These are phyloP conservation scores for Rhagium mordax DNA, from an alignment of 2,888 invertebrate species.

Conservation along the genomic window DNA sequence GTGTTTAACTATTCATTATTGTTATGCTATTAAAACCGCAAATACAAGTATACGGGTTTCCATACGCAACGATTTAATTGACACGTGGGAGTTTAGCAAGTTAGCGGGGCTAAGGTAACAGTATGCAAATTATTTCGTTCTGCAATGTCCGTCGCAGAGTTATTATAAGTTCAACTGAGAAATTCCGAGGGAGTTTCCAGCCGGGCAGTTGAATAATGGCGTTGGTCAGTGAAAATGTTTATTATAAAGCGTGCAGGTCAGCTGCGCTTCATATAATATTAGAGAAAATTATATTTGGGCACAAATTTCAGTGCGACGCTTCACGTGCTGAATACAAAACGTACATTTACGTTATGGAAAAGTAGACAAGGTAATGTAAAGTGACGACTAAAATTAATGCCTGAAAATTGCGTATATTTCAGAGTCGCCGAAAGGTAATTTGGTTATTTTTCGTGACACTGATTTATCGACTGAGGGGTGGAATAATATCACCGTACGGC, in stretches of 20 bases:
- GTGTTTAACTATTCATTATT: no score
- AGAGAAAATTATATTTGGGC: conserved; percentile 46
- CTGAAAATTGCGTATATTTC: conserved; percentile 35
- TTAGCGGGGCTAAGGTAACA: conserved; percentile 45
- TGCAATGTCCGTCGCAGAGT: conserved; percentile 43
- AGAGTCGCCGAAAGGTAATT: conserved; percentile 33
- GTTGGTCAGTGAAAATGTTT: conserved; percentile 31
- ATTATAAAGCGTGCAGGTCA: conserved; percentile 33
- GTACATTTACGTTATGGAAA: conserved; percentile 22
- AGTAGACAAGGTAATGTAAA: conserved; percentile 30
- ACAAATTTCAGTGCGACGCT: conserved; percentile 29
- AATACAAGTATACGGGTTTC: not conserved
- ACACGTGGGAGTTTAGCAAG: conserved; percentile 39
- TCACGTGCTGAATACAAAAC: conserved; percentile 35
- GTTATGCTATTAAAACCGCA: no score
- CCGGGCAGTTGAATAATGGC: conserved; percentile 36
- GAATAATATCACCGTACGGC: conserved; percentile 26
- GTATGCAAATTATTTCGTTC: conserved; percentile 48
- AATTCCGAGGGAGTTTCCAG: conserved; percentile 35
- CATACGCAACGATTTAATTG: not conserved
- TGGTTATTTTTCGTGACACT: conserved; percentile 36
- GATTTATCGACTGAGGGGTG: conserved; percentile 31
- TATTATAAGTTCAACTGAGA: conserved; percentile 40
- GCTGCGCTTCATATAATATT: conserved; percentile 41
- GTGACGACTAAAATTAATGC: conserved; percentile 37